Conservation (phyloP, 2,113 vertebrate species). For the Brachyhypopomus occidentalis region DNA sequence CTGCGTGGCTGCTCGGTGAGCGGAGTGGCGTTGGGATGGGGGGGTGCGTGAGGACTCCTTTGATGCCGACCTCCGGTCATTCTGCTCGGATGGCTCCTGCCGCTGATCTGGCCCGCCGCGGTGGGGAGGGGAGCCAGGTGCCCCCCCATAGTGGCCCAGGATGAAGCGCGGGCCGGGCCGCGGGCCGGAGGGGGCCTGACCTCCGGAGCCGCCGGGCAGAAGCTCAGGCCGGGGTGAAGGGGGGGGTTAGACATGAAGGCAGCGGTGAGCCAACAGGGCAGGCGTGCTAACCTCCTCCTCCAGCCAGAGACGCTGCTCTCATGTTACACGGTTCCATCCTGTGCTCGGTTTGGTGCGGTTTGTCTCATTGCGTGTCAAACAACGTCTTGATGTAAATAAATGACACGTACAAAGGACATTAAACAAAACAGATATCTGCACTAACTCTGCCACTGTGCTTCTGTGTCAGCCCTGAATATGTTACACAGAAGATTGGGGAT, state of each 20-base stretch:
- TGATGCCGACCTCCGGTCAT: constrained; percentile 73
- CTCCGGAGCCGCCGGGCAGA: constrained; percentile 45
- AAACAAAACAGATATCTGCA: constrained; percentile 6
- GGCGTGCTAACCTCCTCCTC: constrained; percentile 41
- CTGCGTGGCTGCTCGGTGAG: neutral
- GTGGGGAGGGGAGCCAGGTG: constrained; percentile 69
- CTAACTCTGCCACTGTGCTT: neutral
- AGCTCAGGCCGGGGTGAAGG: constrained; percentile 53
- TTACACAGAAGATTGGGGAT: constrained; percentile 45
- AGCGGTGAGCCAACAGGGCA: constrained; percentile 46
- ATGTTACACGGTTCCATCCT: constrained; percentile 37
- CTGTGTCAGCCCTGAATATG: neutral
- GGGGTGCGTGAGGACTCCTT: constrained; percentile 68
- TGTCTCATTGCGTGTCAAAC: constrained; percentile 15
- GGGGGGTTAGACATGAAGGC: constrained; percentile 22
- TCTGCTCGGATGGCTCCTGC: constrained; percentile 58
- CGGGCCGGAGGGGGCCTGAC: constrained; percentile 34
- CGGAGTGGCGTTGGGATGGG: constrained; percentile 60
- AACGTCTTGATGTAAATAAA: constrained; percentile 21
- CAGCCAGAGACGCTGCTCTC: constrained; percentile 44
- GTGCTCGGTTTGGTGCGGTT: constrained; percentile 11
- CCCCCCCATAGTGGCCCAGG: constrained; percentile 57
- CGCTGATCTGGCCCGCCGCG: constrained; percentile 67
- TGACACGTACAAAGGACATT: constrained; percentile 29
- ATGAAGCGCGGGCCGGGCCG: constrained; percentile 56